phyloP scores from a whole-genome alignment of 2,113 vertebrate genomes.

The Haliaeetus leucogaster region DNA sequence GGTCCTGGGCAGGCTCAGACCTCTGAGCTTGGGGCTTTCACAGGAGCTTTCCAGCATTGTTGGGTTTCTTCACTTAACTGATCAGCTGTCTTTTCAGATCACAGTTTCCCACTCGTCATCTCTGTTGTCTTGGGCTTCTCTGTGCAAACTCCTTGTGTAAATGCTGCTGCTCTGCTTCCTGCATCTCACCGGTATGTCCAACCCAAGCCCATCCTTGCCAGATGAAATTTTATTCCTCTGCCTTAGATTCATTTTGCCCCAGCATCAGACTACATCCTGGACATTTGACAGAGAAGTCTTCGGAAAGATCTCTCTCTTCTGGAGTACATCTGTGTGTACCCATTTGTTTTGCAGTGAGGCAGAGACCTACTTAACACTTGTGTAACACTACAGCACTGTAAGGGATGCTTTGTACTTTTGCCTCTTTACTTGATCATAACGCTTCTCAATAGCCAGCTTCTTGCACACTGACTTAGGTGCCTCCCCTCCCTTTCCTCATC shows the following conservation, averaged over 20 bases:
- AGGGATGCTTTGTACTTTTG: neutral
- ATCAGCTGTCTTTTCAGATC: neutral
- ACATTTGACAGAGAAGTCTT: neutral
- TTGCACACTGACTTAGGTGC: neutral
- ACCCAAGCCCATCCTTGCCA: neutral
- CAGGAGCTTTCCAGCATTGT: neutral
- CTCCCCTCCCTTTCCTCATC: neutral
- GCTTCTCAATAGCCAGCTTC: neutral
- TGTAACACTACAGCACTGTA: neutral
- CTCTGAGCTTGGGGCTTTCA: neutral
- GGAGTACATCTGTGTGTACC: neutral
- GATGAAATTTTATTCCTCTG: neutral
- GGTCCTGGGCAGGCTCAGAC: neutral
- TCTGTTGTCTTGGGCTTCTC: neutral
- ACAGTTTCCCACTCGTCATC: neutral
- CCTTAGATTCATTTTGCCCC: neutral
- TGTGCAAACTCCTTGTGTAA: neutral
- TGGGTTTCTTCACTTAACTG: neutral
- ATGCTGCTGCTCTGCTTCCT: neutral
- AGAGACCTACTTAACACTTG: neutral
- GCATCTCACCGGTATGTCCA: neutral
- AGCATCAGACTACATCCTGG: neutral
- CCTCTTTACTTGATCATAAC: neutral
- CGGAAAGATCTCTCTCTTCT: neutral
- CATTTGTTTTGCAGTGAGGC: neutral